These are phyloP conservation scores for Patagioenas fasciata DNA, from an alignment of 2,113 vertebrate genomes.

Conservation along the genomic window DNA sequence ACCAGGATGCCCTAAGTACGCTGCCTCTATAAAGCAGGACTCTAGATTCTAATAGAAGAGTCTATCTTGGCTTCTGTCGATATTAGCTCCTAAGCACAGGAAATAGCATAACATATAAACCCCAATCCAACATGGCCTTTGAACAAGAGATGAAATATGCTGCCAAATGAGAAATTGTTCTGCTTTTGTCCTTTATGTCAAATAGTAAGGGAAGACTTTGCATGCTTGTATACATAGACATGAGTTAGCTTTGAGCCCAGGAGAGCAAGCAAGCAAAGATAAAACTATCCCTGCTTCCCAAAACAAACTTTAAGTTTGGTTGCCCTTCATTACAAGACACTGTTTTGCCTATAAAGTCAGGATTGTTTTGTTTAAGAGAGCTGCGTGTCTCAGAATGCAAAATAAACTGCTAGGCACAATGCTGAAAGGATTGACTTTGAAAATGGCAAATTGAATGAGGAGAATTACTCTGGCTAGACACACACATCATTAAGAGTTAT, in stretches of 20 bases:
- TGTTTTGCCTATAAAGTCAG: not conserved
- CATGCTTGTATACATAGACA: not conserved
- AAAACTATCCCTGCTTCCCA: not conserved
- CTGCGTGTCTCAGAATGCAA: constrained; percentile 44
- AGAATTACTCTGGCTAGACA: constrained; percentile 71
- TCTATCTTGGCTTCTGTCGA: not conserved
- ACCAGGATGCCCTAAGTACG: not conserved
- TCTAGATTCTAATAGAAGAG: not conserved
- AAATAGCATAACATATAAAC: not conserved
- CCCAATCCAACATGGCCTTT: not conserved
- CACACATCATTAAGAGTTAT: constrained; percentile 69
- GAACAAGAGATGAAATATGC: not conserved
- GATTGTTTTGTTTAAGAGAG: constrained; percentile 21
- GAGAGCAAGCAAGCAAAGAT: not conserved
- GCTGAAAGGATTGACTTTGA: constrained; percentile 67
- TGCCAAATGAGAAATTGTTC: not conserved
- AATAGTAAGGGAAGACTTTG: not conserved
- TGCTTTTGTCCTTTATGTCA: not conserved
- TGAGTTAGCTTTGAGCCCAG: not conserved
- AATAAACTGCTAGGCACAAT: constrained; percentile 54
- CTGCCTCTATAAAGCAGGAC: not conserved
- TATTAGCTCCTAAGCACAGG: not conserved
- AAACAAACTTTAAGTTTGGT: not conserved
- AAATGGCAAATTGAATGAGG: constrained; percentile 67
- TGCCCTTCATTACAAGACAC: constrained; percentile 11